Conservation (phyloP, 2,888 invertebrate genomes). For the Gandaritis pyraliata region DNA sequence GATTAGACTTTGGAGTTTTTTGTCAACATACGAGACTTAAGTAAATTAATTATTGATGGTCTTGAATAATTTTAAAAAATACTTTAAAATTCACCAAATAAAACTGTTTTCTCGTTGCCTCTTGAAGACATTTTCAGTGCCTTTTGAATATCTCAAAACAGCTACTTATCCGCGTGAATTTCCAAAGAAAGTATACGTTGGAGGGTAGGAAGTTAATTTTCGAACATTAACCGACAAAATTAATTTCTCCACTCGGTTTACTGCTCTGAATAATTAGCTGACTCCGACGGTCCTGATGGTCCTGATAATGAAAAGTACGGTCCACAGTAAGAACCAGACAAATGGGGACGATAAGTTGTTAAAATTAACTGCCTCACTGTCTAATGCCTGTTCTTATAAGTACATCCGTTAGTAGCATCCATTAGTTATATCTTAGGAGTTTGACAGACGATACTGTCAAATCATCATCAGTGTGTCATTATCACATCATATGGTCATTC, state of each 20-base stretch:
- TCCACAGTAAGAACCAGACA: slow-evolving; percentile 47
- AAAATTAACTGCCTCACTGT: slow-evolving; percentile 24
- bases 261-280: slow-evolving; percentile 38
- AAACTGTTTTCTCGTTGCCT: too few relatives aligned
- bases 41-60: too few relatives aligned
- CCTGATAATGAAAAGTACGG: slow-evolving; percentile 38
- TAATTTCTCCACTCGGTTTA: slow-evolving; percentile 32
- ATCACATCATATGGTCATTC: too few relatives aligned
- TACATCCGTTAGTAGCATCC: neutral
- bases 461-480: too few relatives aligned
- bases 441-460: neutral
- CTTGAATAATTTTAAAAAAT: too few relatives aligned
- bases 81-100: too few relatives aligned
- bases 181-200: neutral
- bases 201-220: slow-evolving; percentile 14
- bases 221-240: slow-evolving; percentile 25
- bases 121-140: too few relatives aligned
- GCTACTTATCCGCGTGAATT: too few relatives aligned
- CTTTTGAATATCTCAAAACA: too few relatives aligned
- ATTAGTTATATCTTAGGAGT: too few relatives aligned
- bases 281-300: slow-evolving; percentile 32
- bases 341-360: slow-evolving; percentile 55
- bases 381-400: neutral
- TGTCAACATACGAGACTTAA: too few relatives aligned
- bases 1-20: too few relatives aligned